Evolutionary conservation across 2,113 vertebrate species (phyloP).

Genomic region (Hippocampus guttulatus): DNA sequence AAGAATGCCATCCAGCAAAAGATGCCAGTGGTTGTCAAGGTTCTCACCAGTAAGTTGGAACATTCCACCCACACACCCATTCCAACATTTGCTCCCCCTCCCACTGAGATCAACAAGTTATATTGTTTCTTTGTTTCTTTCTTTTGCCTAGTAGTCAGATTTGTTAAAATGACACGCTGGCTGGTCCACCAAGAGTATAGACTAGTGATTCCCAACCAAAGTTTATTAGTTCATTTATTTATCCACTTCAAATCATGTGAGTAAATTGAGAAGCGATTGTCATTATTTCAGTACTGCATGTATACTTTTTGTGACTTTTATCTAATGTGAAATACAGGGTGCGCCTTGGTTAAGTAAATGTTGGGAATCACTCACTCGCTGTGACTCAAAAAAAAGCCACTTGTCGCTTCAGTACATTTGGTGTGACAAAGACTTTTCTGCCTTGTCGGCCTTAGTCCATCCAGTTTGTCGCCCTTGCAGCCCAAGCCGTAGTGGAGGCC

Average conservation of each 20-base stretch:
- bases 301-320: background rate
- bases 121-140: background rate
- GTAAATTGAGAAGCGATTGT: no score
- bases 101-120: background rate
- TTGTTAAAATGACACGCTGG: no score
- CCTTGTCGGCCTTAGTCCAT: background rate
- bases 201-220: no score
- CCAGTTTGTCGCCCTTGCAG: conserved; percentile 66
- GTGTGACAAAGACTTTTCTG: no score
- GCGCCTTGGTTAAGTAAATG: background rate
- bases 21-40: conserved; percentile 90
- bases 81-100: background rate
- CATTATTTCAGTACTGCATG: no score
- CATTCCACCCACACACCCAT: background rate
- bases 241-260: no score
- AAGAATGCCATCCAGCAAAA: conserved; percentile 98
- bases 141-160: no score
- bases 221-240: no score
- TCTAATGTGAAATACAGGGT: background rate
- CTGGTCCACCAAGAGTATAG: no score
- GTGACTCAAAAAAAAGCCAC: no score
- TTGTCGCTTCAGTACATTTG: no score
- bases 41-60: conserved; percentile 87
- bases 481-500: conserved; percentile 82
- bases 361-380: no score